Base-by-base conservation (phyloP, 2,797 vertebrate genomes). In the Rhabdophis nuchalis region DNA sequence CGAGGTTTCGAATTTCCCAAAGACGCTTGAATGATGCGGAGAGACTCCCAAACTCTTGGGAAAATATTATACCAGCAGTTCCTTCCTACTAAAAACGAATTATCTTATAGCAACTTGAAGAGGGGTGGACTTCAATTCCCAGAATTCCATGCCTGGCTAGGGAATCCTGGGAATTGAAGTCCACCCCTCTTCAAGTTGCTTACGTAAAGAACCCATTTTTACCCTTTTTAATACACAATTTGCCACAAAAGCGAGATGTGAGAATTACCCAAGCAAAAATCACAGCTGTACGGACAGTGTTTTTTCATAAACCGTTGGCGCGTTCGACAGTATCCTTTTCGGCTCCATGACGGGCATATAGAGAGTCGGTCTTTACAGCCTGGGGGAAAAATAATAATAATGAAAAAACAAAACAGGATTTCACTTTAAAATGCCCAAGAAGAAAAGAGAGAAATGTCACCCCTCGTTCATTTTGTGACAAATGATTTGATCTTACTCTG, bases 231-330 rank as follows among this genome's bases (percentile, higher is more conserved):
- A 2, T 7, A 29, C 64, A 57, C 10, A 58, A 25, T 27, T 46
- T 12, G 25, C 77, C 23, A 72, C 3, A 8, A 91, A 64, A 94
- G 86, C 0, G 2, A 14, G 29, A 32, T 0, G 0, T 11, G 3
- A 46, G 1, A 0, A 2, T 95, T 98, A 99, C 99, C 98, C 0
- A 98, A 98, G 97, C 99, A 99, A 98, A 99, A 99, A 97, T 99
- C 98, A 46, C 99, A 99, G 98, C 98, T 98, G 95, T 97, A 98
- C 0, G 99, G 99, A 93, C 99, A 99, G 95, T 99, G 98, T 96
- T 99, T 99, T 97, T 99, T 98, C 99, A 99, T 99, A 93, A 99
- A 95, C 95, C 96, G 98, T 93, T 96, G 98, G 87, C 98, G 99
- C 89, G 97, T 97, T 90, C 98, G 97, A 7, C 99, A 99, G 94